phyloP scores from a whole-genome alignment of 2,113 vertebrate species.

The Ploceus nigricollis region DNA sequence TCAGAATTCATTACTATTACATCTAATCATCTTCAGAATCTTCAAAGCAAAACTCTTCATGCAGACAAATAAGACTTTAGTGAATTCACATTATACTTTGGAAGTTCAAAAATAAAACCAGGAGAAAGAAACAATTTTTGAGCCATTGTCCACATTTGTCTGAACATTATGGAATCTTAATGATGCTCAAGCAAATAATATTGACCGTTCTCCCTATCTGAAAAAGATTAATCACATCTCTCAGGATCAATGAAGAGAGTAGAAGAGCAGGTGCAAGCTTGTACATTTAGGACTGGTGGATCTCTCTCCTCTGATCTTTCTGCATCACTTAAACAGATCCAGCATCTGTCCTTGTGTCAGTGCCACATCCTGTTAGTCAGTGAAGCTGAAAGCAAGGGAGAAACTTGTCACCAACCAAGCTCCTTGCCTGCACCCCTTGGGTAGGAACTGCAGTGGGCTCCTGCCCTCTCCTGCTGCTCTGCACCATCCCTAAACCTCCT shows the following conservation, averaged over 20 bases:
- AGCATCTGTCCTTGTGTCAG: background rate
- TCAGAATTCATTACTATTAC: conserved; percentile 31
- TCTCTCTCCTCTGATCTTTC: background rate
- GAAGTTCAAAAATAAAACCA: background rate
- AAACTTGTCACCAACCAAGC: background rate
- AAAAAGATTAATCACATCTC: background rate
- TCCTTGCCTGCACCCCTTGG: rapidly evolving
- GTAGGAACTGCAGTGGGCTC: background rate
- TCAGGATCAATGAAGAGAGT: background rate
- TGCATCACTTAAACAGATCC: background rate
- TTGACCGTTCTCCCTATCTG: background rate
- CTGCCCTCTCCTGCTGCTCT: background rate
- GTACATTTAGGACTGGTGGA: background rate
- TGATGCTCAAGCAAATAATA: background rate
- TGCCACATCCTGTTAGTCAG: background rate
- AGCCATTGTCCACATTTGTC: background rate
- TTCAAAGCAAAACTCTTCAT: conserved; percentile 2
- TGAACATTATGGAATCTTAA: background rate
- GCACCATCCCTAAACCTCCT: background rate
- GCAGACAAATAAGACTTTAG: background rate
- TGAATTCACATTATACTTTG: background rate
- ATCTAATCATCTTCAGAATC: conserved; percentile 13
- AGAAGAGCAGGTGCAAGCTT: background rate
- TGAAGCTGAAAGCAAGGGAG: background rate
- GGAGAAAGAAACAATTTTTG: background rate